phyloP scores from a whole-genome alignment of 2,888 invertebrate genomes.

The Pilophorus perplexus region DNA sequence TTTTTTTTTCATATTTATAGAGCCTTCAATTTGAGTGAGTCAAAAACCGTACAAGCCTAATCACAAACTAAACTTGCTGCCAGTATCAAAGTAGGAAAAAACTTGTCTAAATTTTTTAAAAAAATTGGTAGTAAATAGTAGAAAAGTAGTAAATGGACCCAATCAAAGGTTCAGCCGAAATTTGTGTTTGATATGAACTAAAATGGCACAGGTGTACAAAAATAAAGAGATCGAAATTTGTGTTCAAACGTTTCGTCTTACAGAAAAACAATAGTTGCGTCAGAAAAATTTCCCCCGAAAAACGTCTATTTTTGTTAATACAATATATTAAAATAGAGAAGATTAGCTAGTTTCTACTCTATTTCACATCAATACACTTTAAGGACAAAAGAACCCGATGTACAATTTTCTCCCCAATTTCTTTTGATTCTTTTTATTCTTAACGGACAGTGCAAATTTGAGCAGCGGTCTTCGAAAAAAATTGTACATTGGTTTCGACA shows the following conservation, averaged over 20 bases:
- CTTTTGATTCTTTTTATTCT: too few relatives aligned
- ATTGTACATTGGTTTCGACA: constrained; percentile 32
- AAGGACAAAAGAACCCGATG: constrained; percentile 31
- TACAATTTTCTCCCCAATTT: constrained; percentile 28
- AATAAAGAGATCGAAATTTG: too few relatives aligned
- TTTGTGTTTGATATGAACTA: too few relatives aligned
- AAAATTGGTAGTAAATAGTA: constrained; percentile 11
- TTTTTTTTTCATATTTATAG: constrained; percentile 5
- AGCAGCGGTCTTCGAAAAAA: too few relatives aligned
- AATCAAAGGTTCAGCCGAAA: constrained; percentile 7
- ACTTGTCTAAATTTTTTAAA: not conserved
- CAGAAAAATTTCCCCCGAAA: too few relatives aligned
- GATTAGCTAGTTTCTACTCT: constrained; percentile 17
- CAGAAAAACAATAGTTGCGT: too few relatives aligned
- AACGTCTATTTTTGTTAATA: not conserved
- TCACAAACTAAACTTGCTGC: too few relatives aligned
- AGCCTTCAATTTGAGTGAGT: not conserved
- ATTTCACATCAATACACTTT: constrained; percentile 23
- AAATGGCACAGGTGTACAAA: too few relatives aligned
- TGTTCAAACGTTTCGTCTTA: too few relatives aligned
- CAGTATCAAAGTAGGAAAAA: constrained; percentile 9
- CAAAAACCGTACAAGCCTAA: too few relatives aligned
- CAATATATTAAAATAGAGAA: constrained; percentile 2
- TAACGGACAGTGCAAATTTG: too few relatives aligned
- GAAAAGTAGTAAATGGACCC: constrained; percentile 31